Evolutionary conservation across 2,888 invertebrate species (phyloP), one percentile per base, ranked within the genome.

Genomic region (Ditula angustiorana): DNA sequence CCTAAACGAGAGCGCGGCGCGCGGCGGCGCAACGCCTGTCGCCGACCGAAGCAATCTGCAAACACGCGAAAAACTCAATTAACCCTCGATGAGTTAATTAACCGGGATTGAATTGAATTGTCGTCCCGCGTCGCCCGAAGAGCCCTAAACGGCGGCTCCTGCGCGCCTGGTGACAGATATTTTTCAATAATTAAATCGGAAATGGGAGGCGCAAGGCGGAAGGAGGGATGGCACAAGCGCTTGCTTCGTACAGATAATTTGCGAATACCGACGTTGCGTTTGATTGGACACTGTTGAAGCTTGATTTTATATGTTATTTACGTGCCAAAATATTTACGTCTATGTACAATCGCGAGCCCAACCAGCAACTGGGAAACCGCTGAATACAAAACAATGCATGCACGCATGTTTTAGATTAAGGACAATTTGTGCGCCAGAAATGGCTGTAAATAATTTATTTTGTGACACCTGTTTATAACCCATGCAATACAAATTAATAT

Each of bases 41-140:
- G 46, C 11, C 46, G 46, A 5, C 11, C 19, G 19, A 23, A 5
- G n/a, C 21, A 28, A 28, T 49, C 13, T 13, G 49, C 26, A 49
- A 47, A 47, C 46, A 46, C 24, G 49, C 49, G 26, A 49, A 49
- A 49, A 49, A 49, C 49, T 28, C 49, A 49, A 49, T 49, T 28
- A 49, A 49, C 10, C 16, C 28, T 46, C 47, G 24, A 47, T 47
- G 47, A 23, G 47, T 47, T 47, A 47, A 47, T 47, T 23, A 47
- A 24, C 47, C 24, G 23, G 46, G 24, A 23, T 47, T n/a, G 47
- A 19, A 41, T 41, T 41, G 41, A 41, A 41, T 41, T 41, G 41
- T 41, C 41, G 41, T 41, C 41, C 21, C 33, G 33, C 19, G 19
- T 16, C 49, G 23, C 26, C 50, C 30, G 19, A 30, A 33, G 52